Conservation (phyloP, 37 sponge, comb jelly and placozoan species). For the Ianthella basta region DNA sequence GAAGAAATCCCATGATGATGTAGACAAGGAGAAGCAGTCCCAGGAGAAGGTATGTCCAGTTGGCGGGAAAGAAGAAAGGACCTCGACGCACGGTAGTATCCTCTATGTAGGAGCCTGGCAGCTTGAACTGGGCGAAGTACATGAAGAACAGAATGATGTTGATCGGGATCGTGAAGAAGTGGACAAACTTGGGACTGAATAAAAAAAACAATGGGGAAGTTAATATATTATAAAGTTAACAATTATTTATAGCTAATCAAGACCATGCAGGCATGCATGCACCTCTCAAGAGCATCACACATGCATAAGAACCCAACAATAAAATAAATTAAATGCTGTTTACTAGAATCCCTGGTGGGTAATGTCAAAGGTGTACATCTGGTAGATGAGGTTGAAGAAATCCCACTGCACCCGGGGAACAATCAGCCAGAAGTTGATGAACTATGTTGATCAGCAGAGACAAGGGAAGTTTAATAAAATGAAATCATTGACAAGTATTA, state of each 20-base stretch:
- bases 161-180: slow-evolving; percentile 30
- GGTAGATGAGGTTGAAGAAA: not conserved
- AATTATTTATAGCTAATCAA: not conserved
- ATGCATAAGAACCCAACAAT: no score
- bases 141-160: slow-evolving; percentile 10
- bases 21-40: not conserved
- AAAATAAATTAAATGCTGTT: no score
- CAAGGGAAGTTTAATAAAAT: no score
- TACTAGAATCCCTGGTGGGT: not conserved
- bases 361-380: not conserved
- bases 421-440: not conserved
- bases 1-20: not conserved
- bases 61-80: slow-evolving; percentile 1
- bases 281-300: not conserved
- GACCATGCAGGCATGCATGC: not conserved
- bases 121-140: slow-evolving; percentile 1
- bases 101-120: not conserved
- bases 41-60: not conserved
- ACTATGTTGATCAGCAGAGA: no score
- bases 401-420: not conserved
- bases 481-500: no score
- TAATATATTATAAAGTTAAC: not conserved
- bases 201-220: no score
- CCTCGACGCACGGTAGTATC: not conserved
- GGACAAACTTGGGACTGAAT: slow-evolving; percentile 23